Base-by-base conservation (phyloP, 2,888 invertebrate genomes). In the Brachyptera putata region DNA sequence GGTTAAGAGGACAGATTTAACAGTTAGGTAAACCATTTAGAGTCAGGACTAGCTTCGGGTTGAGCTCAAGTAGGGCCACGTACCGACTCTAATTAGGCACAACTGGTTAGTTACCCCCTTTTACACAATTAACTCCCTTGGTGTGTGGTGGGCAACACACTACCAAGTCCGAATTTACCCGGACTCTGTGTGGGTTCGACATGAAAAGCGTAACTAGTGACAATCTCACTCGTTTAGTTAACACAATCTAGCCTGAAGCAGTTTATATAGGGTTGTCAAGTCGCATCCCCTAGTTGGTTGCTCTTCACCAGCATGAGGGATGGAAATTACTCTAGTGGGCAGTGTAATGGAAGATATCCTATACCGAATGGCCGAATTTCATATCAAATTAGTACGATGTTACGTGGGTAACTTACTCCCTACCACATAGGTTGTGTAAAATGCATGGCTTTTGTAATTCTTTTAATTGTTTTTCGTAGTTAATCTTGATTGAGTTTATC, bases 11-110 rank as follows among this genome's bases (percentile, higher is more conserved):
- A 53, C 53, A 53, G 53, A 53, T 53, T 53, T 53, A 53, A 53
- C 53, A 36, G 53, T 53, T 53, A 53, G 53, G 53, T 53, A 53
- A 53, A 53, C 53, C 53, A 53, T 53, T 53, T 53, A 16, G 21
- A 53, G 24, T 16, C 36, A 18, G 34, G 34, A 36, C 36, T 18
- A 46, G 11, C 7, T 24, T 46, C 46, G 24, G n/a, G n/a, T 24
- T 46, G 22, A 46, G 24, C 18, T 46, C n/a, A 46, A 46, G 46
- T 21, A 46, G 22, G 24, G 2, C 46, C 50, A 50, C 4, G 26
- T 26, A 30, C 16, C 11, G 34, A 34, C 21, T 5, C 53, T 16
- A 53, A 53, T 53, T 53, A 53, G 34, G 53, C 53, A 36, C 36
- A 36, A 34, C 53, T 26, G 30, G 49, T 50, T 50, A 53, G 36